Evolutionary conservation across 1,140 invertebrate genomes (phyloP), one percentile per base, ranked within the genome.

Genomic region (Bombus difficillimus): DNA sequence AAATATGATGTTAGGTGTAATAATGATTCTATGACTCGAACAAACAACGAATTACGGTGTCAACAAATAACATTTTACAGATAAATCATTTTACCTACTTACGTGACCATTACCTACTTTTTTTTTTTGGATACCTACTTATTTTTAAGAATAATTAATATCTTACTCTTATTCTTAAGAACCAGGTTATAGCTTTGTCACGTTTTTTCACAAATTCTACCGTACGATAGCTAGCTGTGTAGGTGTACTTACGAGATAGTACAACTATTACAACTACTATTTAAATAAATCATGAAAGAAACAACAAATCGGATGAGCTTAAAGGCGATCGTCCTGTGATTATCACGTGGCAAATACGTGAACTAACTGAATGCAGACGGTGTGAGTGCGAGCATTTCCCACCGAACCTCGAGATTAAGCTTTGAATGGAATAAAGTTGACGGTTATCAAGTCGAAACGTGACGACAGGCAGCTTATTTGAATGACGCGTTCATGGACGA

Each of bases 401-500:
- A 25, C 43, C 39, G 25, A 74, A 66, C 12, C 13, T 15, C 25
- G 3, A 28, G 80, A 82, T 82, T 47, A 74, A 62, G 13, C 57
- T 62, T 32, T 82, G 73, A 69, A 69, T 25, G 81, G n/a, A 68
- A 34, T 39, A 39, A 76, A 77, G 43, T 53, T 22, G 39, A 32
- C 72, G 10, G 22, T 68, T 76, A 83, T 83, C 72, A 32, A 15
- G 13, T 3, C 18, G 62, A 83, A 39, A 73, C 66, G 43, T 57
- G 73, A 47, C 39, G 73, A 47, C 39, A 28, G n/a, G 5, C 25
- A 5, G 43, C 59, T 77, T 69, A 68, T 83, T 76, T 34, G 73
- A 76, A 73, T 10, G 34, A 69, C 34, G 34, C 53, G 74, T 73
- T 59, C 34, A 28, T 53, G 84, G 47, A 39, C 34, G 84, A 86